Evolutionary conservation across 1,140 invertebrate genomes (phyloP).

Genomic region (Hirudo medicinalis): DNA sequence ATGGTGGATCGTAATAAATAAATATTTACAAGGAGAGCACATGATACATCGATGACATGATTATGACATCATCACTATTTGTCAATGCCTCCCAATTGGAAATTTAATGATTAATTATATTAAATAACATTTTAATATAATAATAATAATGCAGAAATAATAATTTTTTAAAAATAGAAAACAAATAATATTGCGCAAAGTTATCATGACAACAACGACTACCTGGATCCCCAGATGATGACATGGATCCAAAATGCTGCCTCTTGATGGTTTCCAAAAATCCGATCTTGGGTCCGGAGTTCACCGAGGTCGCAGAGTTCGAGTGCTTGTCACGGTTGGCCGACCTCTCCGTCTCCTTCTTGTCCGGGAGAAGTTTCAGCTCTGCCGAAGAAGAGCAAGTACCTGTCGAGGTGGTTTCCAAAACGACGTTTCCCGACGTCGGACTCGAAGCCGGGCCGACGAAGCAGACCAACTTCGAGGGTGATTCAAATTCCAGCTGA

Average conservation of each 20-base stretch:
- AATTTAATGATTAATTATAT: background rate
- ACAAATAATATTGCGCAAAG: too few relatives aligned
- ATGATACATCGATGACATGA: background rate
- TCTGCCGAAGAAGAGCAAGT: slow-evolving; percentile 22
- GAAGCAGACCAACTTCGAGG: slow-evolving; percentile 30
- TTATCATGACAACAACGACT: too few relatives aligned
- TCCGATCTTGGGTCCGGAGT: too few relatives aligned
- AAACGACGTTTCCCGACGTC: slow-evolving; percentile 31
- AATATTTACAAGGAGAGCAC: background rate
- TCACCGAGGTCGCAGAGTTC: too few relatives aligned
- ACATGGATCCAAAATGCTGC: too few relatives aligned
- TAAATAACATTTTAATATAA: too few relatives aligned
- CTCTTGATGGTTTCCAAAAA: too few relatives aligned
- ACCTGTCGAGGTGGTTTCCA: slow-evolving; percentile 36
- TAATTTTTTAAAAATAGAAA: too few relatives aligned
- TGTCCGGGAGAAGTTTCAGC: background rate
- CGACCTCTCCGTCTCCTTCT: background rate
- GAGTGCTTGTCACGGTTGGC: too few relatives aligned
- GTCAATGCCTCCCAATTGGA: background rate
- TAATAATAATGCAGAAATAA: too few relatives aligned
- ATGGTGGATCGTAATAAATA: background rate
- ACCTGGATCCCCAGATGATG: too few relatives aligned
- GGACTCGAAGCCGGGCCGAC: slow-evolving; percentile 29
- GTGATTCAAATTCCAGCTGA: slow-evolving; percentile 35
- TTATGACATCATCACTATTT: background rate